phyloP scores from a whole-genome alignment of 2,888 invertebrate genomes.

The Netelia virgata region DNA sequence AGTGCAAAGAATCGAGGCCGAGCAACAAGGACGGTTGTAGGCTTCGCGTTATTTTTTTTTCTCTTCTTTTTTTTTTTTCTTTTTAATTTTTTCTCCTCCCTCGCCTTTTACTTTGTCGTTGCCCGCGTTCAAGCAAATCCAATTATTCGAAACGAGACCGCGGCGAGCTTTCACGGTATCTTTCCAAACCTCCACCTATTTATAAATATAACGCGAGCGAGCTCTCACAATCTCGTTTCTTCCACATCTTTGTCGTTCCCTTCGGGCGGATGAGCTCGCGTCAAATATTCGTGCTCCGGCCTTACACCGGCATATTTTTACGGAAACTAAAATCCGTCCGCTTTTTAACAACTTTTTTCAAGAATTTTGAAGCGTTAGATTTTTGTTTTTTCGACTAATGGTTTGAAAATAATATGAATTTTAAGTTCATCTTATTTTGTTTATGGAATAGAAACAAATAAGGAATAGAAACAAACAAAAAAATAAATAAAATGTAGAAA shows the following conservation, averaged over 20 bases:
- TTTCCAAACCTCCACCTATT: constrained; percentile 78
- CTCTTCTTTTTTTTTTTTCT: constrained; percentile 1
- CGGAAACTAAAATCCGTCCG: no score
- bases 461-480: no score
- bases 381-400: no score
- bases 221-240: constrained; percentile 48
- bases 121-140: constrained; percentile 78
- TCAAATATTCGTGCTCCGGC: not conserved
- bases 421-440: no score
- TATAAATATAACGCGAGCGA: constrained; percentile 67
- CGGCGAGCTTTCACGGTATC: constrained; percentile 79
- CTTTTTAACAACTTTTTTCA: no score
- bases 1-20: constrained; percentile 48
- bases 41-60: constrained; percentile 22
- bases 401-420: no score
- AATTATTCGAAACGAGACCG: constrained; percentile 82
- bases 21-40: constrained; percentile 51
- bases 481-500: constrained; percentile 40
- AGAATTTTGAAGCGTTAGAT: no score
- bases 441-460: no score
- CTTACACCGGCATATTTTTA: not conserved
- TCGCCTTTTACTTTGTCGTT: constrained; percentile 40
- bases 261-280: not conserved
- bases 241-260: constrained; percentile 49
- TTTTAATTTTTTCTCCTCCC: constrained; percentile 17